Percentiles rank a stretch among this genome's conserved stretches.
phyloP scores from a whole-genome alignment of 2,797 vertebrate species.

The Rhincodon typus region DNA sequence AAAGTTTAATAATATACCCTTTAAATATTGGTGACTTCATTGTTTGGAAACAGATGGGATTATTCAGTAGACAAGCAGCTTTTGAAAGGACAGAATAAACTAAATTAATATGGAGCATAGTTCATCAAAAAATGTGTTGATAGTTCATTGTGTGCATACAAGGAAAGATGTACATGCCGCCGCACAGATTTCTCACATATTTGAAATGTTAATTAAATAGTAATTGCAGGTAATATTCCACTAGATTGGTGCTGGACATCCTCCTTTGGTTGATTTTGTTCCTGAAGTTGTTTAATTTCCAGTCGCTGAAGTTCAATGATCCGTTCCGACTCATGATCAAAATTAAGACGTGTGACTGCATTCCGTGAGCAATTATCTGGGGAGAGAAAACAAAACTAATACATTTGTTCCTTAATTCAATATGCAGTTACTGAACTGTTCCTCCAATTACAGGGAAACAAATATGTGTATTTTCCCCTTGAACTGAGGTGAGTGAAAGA shows the following conservation, averaged over 20 bases:
- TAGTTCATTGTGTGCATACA: neutral
- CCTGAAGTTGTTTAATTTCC: conserved; percentile 65
- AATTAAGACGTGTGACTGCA: conserved; percentile 52
- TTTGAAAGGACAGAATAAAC: neutral
- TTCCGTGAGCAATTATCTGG: conserved; percentile 18
- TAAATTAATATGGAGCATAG: neutral
- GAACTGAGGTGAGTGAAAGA: neutral
- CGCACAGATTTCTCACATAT: neutral
- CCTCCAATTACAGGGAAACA: neutral
- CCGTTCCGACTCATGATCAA: conserved; percentile 59
- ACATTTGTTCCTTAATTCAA: neutral
- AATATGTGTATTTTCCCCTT: neutral
- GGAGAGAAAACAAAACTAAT: neutral
- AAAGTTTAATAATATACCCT: neutral
- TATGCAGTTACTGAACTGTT: neutral
- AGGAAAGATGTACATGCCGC: neutral
- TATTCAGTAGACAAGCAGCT: neutral
- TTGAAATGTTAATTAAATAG: neutral
- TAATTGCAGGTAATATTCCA: conserved; percentile 37
- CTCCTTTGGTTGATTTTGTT: conserved; percentile 56
- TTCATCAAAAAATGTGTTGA: neutral
- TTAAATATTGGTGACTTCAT: neutral
- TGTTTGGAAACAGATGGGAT: neutral
- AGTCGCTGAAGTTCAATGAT: conserved; percentile 69
- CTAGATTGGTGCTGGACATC: conserved; percentile 1